Base-by-base conservation (phyloP, 2,113 vertebrate species). In the Pagrus major region DNA sequence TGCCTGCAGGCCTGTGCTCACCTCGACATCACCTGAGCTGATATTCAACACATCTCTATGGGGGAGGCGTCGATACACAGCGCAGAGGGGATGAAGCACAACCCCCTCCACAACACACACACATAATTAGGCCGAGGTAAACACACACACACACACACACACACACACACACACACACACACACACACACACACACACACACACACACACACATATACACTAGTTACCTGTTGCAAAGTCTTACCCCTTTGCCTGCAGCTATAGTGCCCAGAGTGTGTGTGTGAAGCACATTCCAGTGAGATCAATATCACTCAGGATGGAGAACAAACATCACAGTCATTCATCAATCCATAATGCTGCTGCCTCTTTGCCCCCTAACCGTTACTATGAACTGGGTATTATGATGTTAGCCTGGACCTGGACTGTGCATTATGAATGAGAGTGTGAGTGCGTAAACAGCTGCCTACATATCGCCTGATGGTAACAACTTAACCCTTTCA, bases 251-350 rank as follows among this genome's bases (percentile, higher is more conserved):
- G 60, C 71, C 76, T 75, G 25, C 60, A 86, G 69, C 74, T 44
- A 33, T 29, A 52, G 23, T 58, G 35, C 42, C 55, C 47, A 20
- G 35, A 71, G 39, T 60, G 15, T 20, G 52, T 39, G 56, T 16
- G 63, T 7, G 76, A 11, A 71, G 63, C 66, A 73, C 67, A 37
- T 77, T 82, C 76, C 78, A 58, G 60, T 16, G 69, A 86, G 86
- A 93, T 93, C 91, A 84, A 93, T 94, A 92, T 86, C 83, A 86
- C 56, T 88, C 84, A 76, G 84, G 75, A 73, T 29, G 73, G 82
- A 80, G 85, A 83, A 83, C 88, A 89, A 91, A 89, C 86, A 91
- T 79, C 25, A 8, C 85, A 69, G 70, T 69, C 86, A 83, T 88
- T 90, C 89, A 86, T 93, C 85, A 92, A 85, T 92, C 90, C 47